Evolutionary conservation across 2,797 vertebrate species (phyloP).

Genomic region (Passerculus sandwichensis): DNA sequence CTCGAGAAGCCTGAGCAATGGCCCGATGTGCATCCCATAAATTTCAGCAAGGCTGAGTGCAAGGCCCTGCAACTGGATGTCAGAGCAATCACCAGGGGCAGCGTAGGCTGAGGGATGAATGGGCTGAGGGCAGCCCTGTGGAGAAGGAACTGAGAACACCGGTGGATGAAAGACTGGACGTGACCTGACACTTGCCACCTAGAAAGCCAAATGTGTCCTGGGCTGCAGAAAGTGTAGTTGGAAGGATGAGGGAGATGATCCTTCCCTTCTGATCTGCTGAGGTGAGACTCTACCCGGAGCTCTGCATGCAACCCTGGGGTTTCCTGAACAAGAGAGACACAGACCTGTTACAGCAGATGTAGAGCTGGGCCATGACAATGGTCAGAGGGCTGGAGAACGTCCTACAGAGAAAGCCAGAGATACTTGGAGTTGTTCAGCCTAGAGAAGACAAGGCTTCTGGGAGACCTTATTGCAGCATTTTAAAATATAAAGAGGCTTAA

Average conservation of each 20-base stretch:
- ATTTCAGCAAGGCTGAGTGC: neutral
- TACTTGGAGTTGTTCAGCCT: no score
- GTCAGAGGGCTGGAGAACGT: neutral
- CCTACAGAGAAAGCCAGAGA: neutral
- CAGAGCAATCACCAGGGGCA: neutral
- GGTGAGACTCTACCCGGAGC: neutral
- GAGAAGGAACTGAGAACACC: neutral
- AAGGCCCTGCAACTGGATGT: neutral
- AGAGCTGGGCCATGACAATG: no score
- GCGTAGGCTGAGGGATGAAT: neutral
- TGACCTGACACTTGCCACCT: neutral
- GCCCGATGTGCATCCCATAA: neutral
- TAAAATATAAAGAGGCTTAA: no score
- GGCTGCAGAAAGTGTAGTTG: neutral
- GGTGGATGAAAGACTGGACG: neutral
- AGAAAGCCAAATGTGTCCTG: neutral
- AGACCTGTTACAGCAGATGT: neutral
- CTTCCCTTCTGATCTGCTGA: neutral
- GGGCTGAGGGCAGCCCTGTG: neutral
- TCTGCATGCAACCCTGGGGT: neutral
- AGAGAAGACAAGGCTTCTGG: no score
- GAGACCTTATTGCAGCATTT: no score
- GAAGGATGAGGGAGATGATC: neutral
- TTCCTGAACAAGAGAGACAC: neutral
- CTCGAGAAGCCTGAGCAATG: neutral